These are phyloP conservation scores for Hedychridium roseum DNA, from an alignment of 2,888 invertebrate genomes.

Conservation along the genomic window DNA sequence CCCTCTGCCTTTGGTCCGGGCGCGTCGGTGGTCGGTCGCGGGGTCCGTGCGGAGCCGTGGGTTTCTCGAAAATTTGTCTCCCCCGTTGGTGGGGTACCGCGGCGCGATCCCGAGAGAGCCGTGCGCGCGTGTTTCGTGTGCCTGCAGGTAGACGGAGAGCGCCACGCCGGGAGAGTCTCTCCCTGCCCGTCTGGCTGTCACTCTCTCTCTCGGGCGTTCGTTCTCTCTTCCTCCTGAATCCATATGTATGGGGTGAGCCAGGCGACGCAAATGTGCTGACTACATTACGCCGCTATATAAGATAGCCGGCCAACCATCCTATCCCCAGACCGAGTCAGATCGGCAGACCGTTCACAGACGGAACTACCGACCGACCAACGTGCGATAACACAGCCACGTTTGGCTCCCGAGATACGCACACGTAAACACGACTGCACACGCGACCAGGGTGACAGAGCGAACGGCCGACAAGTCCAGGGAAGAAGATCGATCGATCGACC, in stretches of 20 bases:
- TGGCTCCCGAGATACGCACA: slow-evolving; percentile 3
- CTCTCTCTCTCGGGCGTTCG: too few species aligned
- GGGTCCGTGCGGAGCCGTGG: too few species aligned
- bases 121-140: slow-evolving; percentile 1
- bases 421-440: background rate
- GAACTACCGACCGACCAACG: slow-evolving; percentile 20
- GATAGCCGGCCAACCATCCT: slow-evolving; percentile 55
- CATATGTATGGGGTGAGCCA: slow-evolving; percentile 57
- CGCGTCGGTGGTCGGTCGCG: too few species aligned
- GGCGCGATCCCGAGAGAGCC: background rate
- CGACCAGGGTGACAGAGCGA: too few species aligned
- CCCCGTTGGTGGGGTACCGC: too few species aligned
- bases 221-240: slow-evolving; percentile 37
- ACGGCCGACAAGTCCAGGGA: too few species aligned
- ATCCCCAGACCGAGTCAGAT: slow-evolving; percentile 59
- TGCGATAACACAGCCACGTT: background rate
- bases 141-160: background rate
- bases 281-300: slow-evolving; percentile 62
- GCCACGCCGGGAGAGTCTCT: too few species aligned
- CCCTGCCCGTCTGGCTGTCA: too few species aligned
- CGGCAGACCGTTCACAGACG: slow-evolving; percentile 55
- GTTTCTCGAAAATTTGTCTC: slow-evolving; percentile 48
- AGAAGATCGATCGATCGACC: too few species aligned
- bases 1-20: too few species aligned
- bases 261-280: slow-evolving; percentile 60